These are phyloP conservation scores for Geococcyx californianus DNA, from an alignment of 2,113 vertebrate genomes.

Conservation along the genomic window DNA sequence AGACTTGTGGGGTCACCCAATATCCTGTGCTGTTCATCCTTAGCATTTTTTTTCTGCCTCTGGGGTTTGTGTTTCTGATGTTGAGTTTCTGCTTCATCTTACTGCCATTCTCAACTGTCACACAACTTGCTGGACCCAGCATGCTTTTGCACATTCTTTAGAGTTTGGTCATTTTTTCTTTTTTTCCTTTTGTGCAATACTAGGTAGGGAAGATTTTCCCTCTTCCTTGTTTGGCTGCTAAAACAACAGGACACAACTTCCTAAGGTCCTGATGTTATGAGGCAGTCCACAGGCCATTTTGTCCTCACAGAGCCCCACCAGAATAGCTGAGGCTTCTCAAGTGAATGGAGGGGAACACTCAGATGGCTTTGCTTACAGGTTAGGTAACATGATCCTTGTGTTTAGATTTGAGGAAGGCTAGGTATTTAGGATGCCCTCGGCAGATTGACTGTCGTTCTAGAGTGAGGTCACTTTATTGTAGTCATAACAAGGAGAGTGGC, in stretches of 20 bases:
- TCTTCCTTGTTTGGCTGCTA: background rate
- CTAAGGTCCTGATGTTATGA: background rate
- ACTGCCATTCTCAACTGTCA: background rate
- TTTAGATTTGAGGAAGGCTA: background rate
- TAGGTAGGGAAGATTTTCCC: background rate
- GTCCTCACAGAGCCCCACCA: background rate
- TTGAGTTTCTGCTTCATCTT: constrained; percentile 6
- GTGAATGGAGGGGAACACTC: background rate
- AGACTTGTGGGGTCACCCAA: background rate
- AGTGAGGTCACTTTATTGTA: background rate
- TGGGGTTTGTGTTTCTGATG: background rate
- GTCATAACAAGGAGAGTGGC: background rate
- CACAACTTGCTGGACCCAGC: background rate
- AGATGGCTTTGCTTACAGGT: background rate
- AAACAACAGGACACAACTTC: background rate
- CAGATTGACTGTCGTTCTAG: background rate
- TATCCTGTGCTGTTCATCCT: background rate
- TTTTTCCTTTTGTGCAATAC: background rate
- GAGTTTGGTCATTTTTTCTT: rapidly evolving
- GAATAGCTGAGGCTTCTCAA: background rate
- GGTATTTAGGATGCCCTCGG: background rate
- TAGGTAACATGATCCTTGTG: background rate
- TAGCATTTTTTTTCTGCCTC: background rate
- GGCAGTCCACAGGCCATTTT: background rate
- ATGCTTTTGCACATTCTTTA: background rate